Conservation (phyloP, 2,113 vertebrate genomes). For the Hemiscyllium ocellatum region DNA sequence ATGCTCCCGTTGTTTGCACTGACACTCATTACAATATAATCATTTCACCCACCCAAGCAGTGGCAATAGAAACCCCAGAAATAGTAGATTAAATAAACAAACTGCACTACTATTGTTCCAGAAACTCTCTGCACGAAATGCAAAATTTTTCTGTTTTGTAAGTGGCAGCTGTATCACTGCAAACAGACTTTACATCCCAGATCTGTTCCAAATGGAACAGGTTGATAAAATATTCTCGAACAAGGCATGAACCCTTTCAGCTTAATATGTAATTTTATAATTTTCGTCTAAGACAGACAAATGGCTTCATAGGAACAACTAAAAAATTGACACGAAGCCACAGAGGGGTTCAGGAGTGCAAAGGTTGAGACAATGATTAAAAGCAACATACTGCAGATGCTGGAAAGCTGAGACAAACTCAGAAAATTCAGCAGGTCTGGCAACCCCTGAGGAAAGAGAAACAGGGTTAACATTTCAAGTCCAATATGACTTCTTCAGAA, state of each 20-base stretch:
- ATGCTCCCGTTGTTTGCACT: background rate
- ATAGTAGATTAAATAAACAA: background rate
- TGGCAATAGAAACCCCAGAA: background rate
- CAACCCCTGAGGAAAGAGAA: no score
- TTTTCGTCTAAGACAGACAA: background rate
- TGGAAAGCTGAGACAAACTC: no score
- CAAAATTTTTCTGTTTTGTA: background rate
- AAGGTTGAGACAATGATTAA: background rate
- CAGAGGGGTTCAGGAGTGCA: background rate
- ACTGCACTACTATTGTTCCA: background rate
- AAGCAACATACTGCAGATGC: no score
- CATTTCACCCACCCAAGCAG: background rate
- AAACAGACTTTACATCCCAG: background rate
- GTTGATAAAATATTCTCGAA: background rate
- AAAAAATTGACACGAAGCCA: background rate
- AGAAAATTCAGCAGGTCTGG: no score
- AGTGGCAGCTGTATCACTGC: background rate
- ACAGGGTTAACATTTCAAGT: no score
- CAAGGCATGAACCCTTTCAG: background rate
- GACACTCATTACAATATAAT: background rate
- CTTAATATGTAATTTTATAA: background rate
- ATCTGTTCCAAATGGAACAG: background rate
- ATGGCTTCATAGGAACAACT: background rate
- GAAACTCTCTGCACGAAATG: background rate
- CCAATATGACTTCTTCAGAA: no score